Evolutionary conservation across 2,888 invertebrate species (phyloP), one percentile per base, ranked within the genome.

Genomic region (Epsilonema sp.): DNA sequence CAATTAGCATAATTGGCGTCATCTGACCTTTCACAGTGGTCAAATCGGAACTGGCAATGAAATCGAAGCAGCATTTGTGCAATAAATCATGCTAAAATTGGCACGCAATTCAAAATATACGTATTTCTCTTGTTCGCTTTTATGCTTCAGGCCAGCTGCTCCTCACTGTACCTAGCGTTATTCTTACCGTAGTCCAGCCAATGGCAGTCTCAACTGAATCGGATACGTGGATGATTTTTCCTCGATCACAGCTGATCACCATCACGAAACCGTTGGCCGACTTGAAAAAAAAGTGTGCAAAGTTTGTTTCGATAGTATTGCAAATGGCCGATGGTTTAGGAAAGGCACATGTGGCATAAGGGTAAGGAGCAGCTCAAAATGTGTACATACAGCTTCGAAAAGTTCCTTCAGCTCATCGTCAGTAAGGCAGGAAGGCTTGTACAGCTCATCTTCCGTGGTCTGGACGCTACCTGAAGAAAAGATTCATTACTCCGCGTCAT

Each of bases 31-130:
- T 90, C 3, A 89, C 85, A 68, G 87, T 89, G 48, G 79, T 80
- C 36, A 90, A 82, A 67, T 90, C 90, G 66, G 86, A 85, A 0
- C 87, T 87, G 66, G 90, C 89, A 40, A 90, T 70, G 53, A 87
- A 82, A 67, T 90, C 89, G 66, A 90, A 89, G 74, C 86, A 75
- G 64, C 84, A 87, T 68, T 87, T 86, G 0, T 87, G 87, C 50
- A 87, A 65, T 44, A 64, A 63, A 22, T 57, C 42, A 22, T 13
- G 13, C 42, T 41, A 23, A 22, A 31, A 31, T 8, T 31, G 8
- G 31, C 31, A 16, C 31, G 31, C 31, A 16, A 8, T 31, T 11
- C 31, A 11, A 16, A 31, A 11, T 31, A 11, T 31, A 16, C n/a
- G n/a, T n/a, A n/a, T n/a, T n/a, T n/a, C n/a, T n/a, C n/a, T n/a